Evolutionary conservation across 2,113 vertebrate genomes (phyloP), one percentile per base, ranked within the genome.

Genomic region (Pteropus alecto): DNA sequence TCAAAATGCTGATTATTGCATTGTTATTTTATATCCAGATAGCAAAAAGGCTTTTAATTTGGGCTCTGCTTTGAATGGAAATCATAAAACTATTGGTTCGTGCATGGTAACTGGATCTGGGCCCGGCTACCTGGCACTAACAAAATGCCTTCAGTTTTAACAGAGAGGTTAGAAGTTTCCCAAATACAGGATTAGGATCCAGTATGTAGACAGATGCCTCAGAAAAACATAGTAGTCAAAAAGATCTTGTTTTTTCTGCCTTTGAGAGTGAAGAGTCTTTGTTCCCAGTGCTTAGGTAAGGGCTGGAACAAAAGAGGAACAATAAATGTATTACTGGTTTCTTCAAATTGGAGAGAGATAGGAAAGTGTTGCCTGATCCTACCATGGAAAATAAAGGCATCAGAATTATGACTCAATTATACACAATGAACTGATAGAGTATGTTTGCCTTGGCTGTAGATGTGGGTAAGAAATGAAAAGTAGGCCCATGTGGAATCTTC

Each of bases 11-110:
- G 70, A 38, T 11, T 83, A 15, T 46, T 14, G 7, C 8, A 65
- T 33, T 83, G 46, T 87, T 87, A 46, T 81, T 96, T 96, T 43
- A 43, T 43, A 90, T 30, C 28, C 26, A 70, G 14, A 63, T 26
- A 78, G 54, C 22, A 56, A 93, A 96, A 68, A 54, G 46, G 5
- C 11, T 95, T 79, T 97, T 77, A 58, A 83, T 87, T 92, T 95
- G 61, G 22, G 13, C 2, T 87, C 92, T 22, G 13, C 18, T 56
- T 90, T 48, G 11, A 93, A 87, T 2, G 65, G 79, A 84, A 76
- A 76, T 67, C 21, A 78, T 4, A 87, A 71, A 79, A 56, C 13
- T 91, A 35, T 51, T 51, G 4, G 10, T 63, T 30, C 71, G 61
- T 54, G 11, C 18, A 33, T 7, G 38, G n/a, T 1, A 33, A 70